phyloP scores from a whole-genome alignment of 1,140 invertebrate genomes.

The Drosophila sucinea region DNA sequence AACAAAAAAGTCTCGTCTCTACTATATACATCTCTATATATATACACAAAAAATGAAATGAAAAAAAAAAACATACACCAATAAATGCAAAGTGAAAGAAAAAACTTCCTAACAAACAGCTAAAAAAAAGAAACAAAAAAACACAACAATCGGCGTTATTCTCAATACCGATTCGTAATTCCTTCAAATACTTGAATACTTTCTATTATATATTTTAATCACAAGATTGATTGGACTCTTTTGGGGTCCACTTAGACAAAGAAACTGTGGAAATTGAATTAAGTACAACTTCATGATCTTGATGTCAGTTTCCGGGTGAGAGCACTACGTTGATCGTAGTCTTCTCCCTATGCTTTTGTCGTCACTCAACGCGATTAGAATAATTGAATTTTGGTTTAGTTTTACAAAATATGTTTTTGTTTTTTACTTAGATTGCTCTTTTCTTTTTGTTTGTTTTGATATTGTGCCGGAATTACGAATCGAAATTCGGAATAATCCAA shows the following conservation, averaged over 20 bases:
- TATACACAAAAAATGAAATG: conserved; percentile 5
- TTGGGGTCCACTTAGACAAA: too few relatives aligned
- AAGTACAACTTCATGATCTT: too few relatives aligned
- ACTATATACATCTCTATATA: conserved; percentile 20
- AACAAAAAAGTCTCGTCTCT: conserved; percentile 10
- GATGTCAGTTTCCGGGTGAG: too few relatives aligned
- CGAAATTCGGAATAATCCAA: conserved; percentile 25
- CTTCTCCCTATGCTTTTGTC: too few relatives aligned
- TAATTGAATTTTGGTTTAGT: not conserved
- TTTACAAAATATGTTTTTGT: not conserved
- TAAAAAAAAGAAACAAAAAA: conserved; percentile 30
- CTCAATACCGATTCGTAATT: conserved; percentile 11
- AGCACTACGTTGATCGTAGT: too few relatives aligned
- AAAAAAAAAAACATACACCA: conserved; percentile 34
- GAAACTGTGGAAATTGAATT: too few relatives aligned
- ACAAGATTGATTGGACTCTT: too few relatives aligned
- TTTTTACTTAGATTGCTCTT: not conserved
- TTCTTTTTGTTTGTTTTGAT: not conserved
- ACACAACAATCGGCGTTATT: conserved; percentile 2
- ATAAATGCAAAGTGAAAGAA: conserved; percentile 36
- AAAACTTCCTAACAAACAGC: conserved; percentile 29
- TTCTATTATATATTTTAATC: too few relatives aligned
- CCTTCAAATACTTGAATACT: not conserved
- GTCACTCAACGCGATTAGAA: too few relatives aligned
- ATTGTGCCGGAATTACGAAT: conserved; percentile 5